Conservation (phyloP, 2,888 invertebrate genomes). For the Pollenia labialis region DNA sequence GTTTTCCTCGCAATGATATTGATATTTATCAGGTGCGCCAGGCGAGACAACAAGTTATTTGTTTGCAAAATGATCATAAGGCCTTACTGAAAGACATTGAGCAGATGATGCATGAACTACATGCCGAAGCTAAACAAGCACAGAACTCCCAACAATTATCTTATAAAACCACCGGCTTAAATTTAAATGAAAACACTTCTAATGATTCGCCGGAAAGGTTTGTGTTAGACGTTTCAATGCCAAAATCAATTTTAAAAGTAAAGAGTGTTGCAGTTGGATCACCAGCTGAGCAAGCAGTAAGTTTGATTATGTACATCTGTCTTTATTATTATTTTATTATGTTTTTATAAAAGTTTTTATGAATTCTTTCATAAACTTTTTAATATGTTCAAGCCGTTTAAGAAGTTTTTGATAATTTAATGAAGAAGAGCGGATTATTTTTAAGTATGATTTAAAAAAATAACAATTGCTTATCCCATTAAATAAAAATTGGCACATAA, state of each 20-base stretch:
- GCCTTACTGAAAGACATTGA: constrained; percentile 93
- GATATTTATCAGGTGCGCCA: constrained; percentile 96
- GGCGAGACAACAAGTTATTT: constrained; percentile 94
- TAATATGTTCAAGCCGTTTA: not conserved
- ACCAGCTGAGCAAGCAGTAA: constrained; percentile 92
- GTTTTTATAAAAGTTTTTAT: not conserved
- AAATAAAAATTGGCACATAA: too few relatives aligned
- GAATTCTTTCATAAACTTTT: not conserved
- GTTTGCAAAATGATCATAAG: constrained; percentile 95
- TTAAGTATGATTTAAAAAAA: too few relatives aligned
- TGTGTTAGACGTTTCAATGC: not conserved
- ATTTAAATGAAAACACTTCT: constrained; percentile 70
- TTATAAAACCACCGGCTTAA: constrained; percentile 76
- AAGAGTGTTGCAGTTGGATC: constrained; percentile 90
- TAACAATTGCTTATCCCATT: too few relatives aligned
- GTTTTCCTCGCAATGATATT: constrained; percentile 94
- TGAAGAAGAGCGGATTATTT: too few relatives aligned
- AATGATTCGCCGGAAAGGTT: constrained; percentile 45
- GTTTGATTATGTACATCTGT: constrained; percentile 75
- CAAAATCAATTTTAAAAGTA: constrained; percentile 88
- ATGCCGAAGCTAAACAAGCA: constrained; percentile 83
- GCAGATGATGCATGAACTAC: constrained; percentile 86
- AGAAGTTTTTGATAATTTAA: too few relatives aligned
- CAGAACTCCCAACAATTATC: constrained; percentile 75
- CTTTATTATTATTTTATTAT: not conserved